Evolutionary conservation across 2,797 vertebrate genomes (phyloP), one percentile per base, ranked within the genome.

Genomic region (Poeciliopsis paucimaculata): DNA sequence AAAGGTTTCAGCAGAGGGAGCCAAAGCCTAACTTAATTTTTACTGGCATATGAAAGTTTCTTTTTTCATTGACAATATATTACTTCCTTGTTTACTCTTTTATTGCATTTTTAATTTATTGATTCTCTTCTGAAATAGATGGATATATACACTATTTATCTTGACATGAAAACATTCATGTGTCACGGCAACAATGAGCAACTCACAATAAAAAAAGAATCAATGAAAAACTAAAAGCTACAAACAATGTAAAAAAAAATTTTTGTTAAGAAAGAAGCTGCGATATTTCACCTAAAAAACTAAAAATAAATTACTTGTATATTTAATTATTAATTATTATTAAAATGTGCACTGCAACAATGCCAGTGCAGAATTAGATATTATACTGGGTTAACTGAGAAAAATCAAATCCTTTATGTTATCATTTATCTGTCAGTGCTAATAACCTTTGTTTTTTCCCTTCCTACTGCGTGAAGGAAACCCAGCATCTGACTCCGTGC

Each of bases 1-100:
- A 49, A 34, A 39, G 0, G 34, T 23, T 43, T 75, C 94, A 92
- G 87, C 84, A 93, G 94, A 91, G 91, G 94, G 93, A 83, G 92
- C 92, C 82, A 88, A 78, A 88, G 66, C 47, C 78, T 74, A 70
- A 45, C 66, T 39, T 53, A 36, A 39, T 72, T 34, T 77, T 18
- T 46, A 43, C 49, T 18, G 39, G 31, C 20, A 15, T n/a, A 13
- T 6, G 28, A 72, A 73, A 46, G 8, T 70, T 28, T 47, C 15
- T 62, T 26, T 36, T 31, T 71, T 23, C 15, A 41, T 57, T 76
- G 20, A 75, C 23, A 41, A 8, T 77, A 2, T 46, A 64, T 76
- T 26, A 34, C 1, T 26, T 26, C 2, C 20, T 9, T 2, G 12
- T 20, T 8, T 41, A n/a, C 8, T 39, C 64, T 71, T 13, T 13